These are phyloP conservation scores for Agonum fuliginosum DNA, from an alignment of 2,888 invertebrate genomes.

Conservation along the genomic window DNA sequence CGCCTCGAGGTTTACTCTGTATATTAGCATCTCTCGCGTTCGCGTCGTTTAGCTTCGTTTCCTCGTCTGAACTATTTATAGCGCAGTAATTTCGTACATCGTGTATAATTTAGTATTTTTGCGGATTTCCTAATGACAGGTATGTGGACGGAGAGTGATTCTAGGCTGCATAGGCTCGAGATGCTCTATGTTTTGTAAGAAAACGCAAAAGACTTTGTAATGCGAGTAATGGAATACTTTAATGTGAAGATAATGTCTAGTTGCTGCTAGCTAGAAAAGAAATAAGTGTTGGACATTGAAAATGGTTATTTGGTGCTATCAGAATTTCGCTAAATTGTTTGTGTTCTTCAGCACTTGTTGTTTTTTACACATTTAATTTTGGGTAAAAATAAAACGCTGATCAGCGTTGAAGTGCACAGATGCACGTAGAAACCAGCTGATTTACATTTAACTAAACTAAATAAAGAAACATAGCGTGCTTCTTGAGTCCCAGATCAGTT, in stretches of 20 bases:
- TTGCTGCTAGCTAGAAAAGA: not conserved
- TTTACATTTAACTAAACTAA: no score
- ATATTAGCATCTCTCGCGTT: conserved; percentile 11
- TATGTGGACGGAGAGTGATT: conserved; percentile 14
- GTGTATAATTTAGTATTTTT: conserved; percentile 22
- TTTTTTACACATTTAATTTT: no score
- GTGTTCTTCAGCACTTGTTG: no score
- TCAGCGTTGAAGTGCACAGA: no score
- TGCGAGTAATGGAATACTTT: conserved; percentile 21
- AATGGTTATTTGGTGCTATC: conserved; percentile 23
- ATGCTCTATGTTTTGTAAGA: conserved; percentile 9
- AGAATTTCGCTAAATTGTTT: not conserved
- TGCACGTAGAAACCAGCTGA: no score
- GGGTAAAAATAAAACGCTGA: no score
- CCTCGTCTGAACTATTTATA: conserved; percentile 37
- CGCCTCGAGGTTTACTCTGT: conserved; percentile 18
- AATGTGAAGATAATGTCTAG: conserved; percentile 29
- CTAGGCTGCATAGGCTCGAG: not conserved
- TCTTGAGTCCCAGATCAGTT: no score
- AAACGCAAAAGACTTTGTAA: not conserved
- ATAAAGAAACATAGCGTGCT: no score
- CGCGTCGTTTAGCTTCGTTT: conserved; percentile 9
- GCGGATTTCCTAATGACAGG: conserved; percentile 34
- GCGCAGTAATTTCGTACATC: conserved; percentile 9
- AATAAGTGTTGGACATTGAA: not conserved